Percentiles rank a stretch among this genome's conserved stretches.
These are phyloP conservation scores for Lithobates pipiens DNA, from an alignment of 2,797 vertebrate genomes.

Conservation along the genomic window DNA sequence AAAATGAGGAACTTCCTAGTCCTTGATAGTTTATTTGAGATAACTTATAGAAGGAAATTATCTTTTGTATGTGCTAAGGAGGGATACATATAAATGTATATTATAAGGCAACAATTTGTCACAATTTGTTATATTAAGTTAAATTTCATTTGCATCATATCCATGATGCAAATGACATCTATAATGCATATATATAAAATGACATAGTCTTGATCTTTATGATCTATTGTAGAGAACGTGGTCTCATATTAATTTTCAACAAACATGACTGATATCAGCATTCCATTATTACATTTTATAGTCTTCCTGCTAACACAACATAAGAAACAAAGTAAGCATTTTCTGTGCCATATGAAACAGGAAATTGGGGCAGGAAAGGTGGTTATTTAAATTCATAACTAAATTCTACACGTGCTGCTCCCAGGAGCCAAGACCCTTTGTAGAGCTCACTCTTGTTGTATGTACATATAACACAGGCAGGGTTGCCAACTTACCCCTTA, in stretches of 20 bases:
- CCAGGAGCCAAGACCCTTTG: background rate
- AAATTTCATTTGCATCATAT: background rate
- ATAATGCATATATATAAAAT: conserved; percentile 11
- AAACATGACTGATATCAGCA: conserved; percentile 1
- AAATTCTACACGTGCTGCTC: background rate
- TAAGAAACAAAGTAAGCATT: background rate
- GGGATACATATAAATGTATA: background rate
- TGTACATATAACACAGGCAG: background rate
- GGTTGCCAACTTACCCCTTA: too few relatives aligned
- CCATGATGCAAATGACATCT: conserved; percentile 1
- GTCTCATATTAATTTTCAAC: conserved; percentile 23
- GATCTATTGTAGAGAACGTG: conserved; percentile 11
- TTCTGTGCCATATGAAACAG: conserved; percentile 22
- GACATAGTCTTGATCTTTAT: background rate
- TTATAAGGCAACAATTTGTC: conserved; percentile 8
- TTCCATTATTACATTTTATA: conserved; percentile 26
- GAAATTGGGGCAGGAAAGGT: conserved; percentile 23
- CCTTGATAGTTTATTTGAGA: conserved; percentile 75
- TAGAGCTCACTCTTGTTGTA: background rate
- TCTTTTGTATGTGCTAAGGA: conserved; percentile 24
- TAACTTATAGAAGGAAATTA: conserved; percentile 17
- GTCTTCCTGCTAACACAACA: conserved; percentile 27
- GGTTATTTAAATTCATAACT: conserved; percentile 15
- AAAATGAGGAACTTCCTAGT: conserved; percentile 92
- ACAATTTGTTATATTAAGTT: conserved; percentile 10